phyloP scores from a whole-genome alignment of 2,113 vertebrate genomes.

The Silurus asotus region DNA sequence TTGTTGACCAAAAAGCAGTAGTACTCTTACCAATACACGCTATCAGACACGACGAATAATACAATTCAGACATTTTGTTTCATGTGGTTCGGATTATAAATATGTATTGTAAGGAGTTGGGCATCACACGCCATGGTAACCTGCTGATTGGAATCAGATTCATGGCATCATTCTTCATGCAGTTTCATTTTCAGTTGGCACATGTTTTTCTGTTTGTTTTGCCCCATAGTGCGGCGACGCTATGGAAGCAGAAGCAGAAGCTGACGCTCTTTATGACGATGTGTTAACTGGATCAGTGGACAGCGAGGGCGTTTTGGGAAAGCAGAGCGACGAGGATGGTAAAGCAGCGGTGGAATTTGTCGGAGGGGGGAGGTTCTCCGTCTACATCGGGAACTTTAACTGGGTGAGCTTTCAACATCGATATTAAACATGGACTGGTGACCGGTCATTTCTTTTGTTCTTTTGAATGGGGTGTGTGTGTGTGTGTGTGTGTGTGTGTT shows the following conservation, averaged over 20 bases:
- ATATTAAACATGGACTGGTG: not conserved
- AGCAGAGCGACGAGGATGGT: constrained; percentile 71
- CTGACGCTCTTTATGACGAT: constrained; percentile 91
- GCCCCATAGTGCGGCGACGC: constrained; percentile 69
- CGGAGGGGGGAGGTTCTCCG: constrained; percentile 69
- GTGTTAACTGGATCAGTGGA: constrained; percentile 84
- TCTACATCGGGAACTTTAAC: constrained; percentile 91
- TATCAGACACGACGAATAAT: no score
- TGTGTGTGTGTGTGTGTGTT: no score
- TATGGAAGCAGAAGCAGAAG: constrained; percentile 83
- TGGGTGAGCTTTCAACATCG: constrained; percentile 79
- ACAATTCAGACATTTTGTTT: no score
- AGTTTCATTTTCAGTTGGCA: no score
- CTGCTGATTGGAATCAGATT: no score
- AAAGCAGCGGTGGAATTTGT: constrained; percentile 67
- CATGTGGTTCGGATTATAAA: no score
- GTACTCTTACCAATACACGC: no score
- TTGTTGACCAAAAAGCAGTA: no score
- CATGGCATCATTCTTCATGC: no score
- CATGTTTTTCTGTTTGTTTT: no score
- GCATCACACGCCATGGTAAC: no score
- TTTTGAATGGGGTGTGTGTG: not conserved
- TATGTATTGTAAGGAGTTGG: no score
- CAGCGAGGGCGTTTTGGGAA: constrained; percentile 61
- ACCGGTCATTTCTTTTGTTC: not conserved